phyloP scores from a whole-genome alignment of 1,140 invertebrate species.

The Marisa cornuarietis region DNA sequence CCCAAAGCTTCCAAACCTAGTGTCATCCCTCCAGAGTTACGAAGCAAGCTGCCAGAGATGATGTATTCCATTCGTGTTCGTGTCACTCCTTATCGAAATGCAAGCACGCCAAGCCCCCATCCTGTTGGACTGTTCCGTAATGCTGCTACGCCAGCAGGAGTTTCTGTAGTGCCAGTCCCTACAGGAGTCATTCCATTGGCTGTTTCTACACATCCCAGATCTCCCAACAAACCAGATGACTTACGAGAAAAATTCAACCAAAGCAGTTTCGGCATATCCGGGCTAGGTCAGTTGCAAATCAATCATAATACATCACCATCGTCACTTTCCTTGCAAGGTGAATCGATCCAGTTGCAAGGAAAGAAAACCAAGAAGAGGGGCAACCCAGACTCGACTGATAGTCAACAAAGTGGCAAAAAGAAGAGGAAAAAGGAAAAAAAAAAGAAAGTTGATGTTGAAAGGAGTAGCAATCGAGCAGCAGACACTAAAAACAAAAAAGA shows the following conservation, averaged over 20 bases:
- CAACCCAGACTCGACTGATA: background rate
- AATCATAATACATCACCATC: background rate
- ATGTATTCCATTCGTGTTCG: conserved; percentile 55
- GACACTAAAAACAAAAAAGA: too few relatives aligned
- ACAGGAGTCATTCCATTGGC: background rate
- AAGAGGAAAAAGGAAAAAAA: conserved; percentile 24
- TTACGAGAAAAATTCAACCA: too few relatives aligned
- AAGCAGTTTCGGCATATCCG: conserved; percentile 26
- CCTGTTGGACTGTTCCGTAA: conserved; percentile 5
- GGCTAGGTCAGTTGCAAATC: conserved; percentile 33
- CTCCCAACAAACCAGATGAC: too few relatives aligned
- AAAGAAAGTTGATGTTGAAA: conserved; percentile 8
- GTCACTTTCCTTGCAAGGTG: background rate
- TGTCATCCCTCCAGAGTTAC: conserved; percentile 54
- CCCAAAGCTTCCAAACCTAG: conserved; percentile 53
- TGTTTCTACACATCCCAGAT: background rate
- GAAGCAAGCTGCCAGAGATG: conserved; percentile 46
- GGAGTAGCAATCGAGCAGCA: too few relatives aligned
- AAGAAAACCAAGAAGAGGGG: background rate
- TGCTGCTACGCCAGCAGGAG: background rate
- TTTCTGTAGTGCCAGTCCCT: background rate
- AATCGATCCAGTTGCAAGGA: conserved; percentile 1
- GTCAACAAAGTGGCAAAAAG: background rate
- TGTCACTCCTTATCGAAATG: conserved; percentile 19
- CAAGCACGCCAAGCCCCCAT: too few relatives aligned